Evolutionary conservation across 2,888 invertebrate species (phyloP).

Genomic region (Harpalus rufipes): DNA sequence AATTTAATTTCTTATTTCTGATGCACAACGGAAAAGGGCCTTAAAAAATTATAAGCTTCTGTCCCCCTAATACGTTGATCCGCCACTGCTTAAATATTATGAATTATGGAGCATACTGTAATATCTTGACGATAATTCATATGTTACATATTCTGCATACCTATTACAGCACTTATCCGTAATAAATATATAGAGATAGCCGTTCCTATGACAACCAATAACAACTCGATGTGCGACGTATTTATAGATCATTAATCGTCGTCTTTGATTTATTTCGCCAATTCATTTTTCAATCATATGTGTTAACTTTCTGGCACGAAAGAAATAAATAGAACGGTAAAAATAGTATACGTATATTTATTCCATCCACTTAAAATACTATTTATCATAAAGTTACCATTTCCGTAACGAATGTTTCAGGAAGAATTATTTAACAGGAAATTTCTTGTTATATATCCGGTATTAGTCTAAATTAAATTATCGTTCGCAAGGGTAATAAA

Average conservation of each 20-base stretch:
- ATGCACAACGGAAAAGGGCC: too few relatives aligned
- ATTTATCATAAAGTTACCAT: slow-evolving; percentile 18
- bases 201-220: neutral
- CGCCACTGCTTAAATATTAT: neutral
- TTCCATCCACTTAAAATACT: slow-evolving; percentile 21
- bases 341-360: slow-evolving; percentile 19
- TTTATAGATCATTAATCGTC: slow-evolving; percentile 28
- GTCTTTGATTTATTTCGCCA: slow-evolving; percentile 26
- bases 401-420: slow-evolving; percentile 21
- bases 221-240: slow-evolving; percentile 25
- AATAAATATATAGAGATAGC: slow-evolving; percentile 37
- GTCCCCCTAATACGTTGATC: too few relatives aligned
- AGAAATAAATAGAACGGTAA: slow-evolving; percentile 36
- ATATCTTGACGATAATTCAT: neutral
- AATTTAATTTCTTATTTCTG: too few relatives aligned
- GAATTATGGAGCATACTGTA: slow-evolving; percentile 18
- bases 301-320: neutral
- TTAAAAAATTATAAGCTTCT: too few relatives aligned
- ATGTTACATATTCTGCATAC: neutral
- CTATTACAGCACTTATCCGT: neutral
- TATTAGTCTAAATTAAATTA: slow-evolving; percentile 25
- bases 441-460: slow-evolving; percentile 14
- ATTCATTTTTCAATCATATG: slow-evolving; percentile 38
- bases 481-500: neutral
- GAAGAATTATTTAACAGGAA: slow-evolving; percentile 30